Evolutionary conservation across 2,797 vertebrate species (phyloP).

Genomic region (Catharus ustulatus): DNA sequence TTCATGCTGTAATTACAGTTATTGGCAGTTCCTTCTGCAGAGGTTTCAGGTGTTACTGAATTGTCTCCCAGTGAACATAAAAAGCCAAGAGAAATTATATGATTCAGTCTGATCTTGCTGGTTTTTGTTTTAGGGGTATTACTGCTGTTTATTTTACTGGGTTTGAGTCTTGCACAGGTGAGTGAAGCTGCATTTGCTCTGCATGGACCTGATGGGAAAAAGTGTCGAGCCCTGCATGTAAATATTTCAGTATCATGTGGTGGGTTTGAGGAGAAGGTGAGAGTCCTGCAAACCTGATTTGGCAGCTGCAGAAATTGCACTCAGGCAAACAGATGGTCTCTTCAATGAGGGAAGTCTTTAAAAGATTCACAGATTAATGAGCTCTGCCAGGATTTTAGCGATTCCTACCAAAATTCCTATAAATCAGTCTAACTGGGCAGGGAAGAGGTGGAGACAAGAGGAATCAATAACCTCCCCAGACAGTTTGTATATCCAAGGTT

Average conservation of each 20-base stretch:
- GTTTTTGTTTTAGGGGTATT: neutral
- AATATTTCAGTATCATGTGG: neutral
- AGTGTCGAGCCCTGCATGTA: neutral
- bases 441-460: neutral
- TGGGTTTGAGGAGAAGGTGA: constrained; percentile 42
- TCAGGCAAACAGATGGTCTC: constrained; percentile 23
- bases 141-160: neutral
- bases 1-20: neutral
- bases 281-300: constrained; percentile 40
- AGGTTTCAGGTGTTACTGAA: neutral
- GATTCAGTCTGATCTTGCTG: neutral
- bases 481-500: constrained; percentile 15
- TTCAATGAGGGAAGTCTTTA: neutral
- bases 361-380: constrained; percentile 27
- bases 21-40: neutral
- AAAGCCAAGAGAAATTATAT: neutral
- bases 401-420: constrained; percentile 26
- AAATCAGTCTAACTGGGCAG: constrained; percentile 19
- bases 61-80: neutral
- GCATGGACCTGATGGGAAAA: neutral
- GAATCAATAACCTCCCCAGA: constrained; percentile 37
- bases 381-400: constrained; percentile 6
- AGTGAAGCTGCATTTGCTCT: neutral
- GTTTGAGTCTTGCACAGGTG: neutral
- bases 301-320: constrained; percentile 18